phyloP scores from a whole-genome alignment of 2,888 invertebrate genomes.

The Amphiduros pacificus region DNA sequence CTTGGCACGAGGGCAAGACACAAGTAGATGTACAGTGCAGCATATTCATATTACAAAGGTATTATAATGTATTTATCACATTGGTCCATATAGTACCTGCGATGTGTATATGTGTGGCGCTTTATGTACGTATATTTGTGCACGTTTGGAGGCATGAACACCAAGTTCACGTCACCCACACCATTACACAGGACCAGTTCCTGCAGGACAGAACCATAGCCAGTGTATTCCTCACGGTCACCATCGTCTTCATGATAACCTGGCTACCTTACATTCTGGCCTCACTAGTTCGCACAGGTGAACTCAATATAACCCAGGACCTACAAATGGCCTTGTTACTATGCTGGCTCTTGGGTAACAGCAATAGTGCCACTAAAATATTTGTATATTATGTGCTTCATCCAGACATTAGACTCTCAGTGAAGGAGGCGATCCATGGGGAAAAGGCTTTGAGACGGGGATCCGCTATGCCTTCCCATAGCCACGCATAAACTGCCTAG shows the following conservation, averaged over 20 bases:
- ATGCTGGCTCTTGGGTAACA: no score
- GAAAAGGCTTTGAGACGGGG: no score
- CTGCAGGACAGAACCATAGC: constrained; percentile 2
- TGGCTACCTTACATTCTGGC: constrained; percentile 11
- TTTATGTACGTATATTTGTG: constrained; percentile 8
- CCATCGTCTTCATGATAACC: background rate
- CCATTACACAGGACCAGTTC: constrained; percentile 12
- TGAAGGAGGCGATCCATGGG: no score
- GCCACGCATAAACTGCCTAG: no score
- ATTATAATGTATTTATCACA: constrained; percentile 3
- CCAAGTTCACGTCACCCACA: constrained; percentile 18
- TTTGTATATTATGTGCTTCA: no score
- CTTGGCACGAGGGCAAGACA: background rate
- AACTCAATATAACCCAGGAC: no score
- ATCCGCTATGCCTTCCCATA: no score
- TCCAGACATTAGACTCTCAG: no score
- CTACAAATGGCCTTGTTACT: no score
- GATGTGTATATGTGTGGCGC: background rate
- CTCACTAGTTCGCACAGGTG: no score
- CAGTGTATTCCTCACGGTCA: background rate
- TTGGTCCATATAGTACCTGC: constrained; percentile 9
- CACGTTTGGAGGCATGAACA: constrained; percentile 14
- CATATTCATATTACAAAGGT: background rate
- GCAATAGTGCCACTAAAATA: no score
- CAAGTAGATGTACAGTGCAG: background rate